phyloP scores from a whole-genome alignment of 2,113 vertebrate species.

The Eudyptes chrysolophus region DNA sequence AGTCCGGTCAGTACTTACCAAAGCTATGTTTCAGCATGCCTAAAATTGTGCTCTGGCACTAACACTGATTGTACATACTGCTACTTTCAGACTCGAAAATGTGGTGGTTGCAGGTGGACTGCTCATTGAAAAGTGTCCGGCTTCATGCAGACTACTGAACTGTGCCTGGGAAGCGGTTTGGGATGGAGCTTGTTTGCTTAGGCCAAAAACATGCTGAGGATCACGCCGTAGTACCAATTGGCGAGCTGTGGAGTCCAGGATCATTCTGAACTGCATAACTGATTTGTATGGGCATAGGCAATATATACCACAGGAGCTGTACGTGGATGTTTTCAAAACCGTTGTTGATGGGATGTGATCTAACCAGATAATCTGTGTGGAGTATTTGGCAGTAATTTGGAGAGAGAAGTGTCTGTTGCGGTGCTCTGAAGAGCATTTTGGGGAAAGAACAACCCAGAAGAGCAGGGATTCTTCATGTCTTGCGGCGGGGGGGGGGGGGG shows the following conservation, averaged over 20 bases:
- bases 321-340: background rate
- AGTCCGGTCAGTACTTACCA: background rate
- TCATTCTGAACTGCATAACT: background rate
- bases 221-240: rapidly evolving
- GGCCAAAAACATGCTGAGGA: background rate
- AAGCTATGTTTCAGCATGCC: background rate
- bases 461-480: background rate
- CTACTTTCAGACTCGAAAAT: background rate
- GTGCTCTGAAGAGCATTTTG: background rate
- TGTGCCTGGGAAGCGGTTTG: background rate
- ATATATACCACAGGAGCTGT: background rate
- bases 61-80: background rate
- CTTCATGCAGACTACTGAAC: background rate
- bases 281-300: background rate
- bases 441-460: background rate
- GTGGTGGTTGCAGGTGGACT: background rate
- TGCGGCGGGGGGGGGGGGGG: background rate
- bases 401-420: rapidly evolving
- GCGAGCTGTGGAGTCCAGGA: background rate
- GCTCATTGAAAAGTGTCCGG: background rate
- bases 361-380: background rate
- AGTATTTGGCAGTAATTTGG: background rate
- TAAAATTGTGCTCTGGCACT: background rate
- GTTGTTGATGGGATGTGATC: background rate
- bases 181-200: background rate